Base-by-base conservation (phyloP, 2,888 invertebrate species). In the Lithophane semibrunnea region DNA sequence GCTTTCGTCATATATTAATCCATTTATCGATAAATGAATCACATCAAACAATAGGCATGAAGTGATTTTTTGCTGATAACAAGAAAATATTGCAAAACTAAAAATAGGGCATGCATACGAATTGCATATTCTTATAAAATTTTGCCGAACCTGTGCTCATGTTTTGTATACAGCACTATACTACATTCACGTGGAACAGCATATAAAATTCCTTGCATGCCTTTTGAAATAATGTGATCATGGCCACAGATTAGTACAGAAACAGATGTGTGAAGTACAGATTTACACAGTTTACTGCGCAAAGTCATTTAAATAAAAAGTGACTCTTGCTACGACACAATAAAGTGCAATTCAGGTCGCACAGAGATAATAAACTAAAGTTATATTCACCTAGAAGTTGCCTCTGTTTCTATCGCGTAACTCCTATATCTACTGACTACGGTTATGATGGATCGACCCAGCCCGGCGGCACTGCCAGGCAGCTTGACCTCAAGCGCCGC, bases 11-110 rank as follows among this genome's bases (percentile, higher is more conserved):
- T 29, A 24, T 21, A 64, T 44, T 37, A 54, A 61, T 63, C 13
- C 10, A 29, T 61, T 60, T 60, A 75, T 5, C 0, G 3, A n/a
- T 37, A 24, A 61, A 61, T 61, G 44, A 81, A 49, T 81, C 63
- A 63, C n/a, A n/a, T 54, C 10, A 8, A 66, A 75, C 54, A 66
- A 66, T 66, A 74, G 29, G 42, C 42, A 73, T 61, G 18, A 60
- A 73, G 21, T 63, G 61, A 37, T 42, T 58, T 68, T 52, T 42
- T 78, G 63, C 64, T 74, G 79, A 75, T 66, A 56, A 24, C 60
- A 42, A 42, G 74, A 77, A 80, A 54, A 73, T 80, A 71, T 61
- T 71, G 54, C 61, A 72, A 80, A 60, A 81, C 58, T 47, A 58
- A 63, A 58, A 58, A 37, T 47, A 58, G 18, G 8, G n/a, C n/a